phyloP scores from a whole-genome alignment of 2,888 invertebrate species.

The Hemicrepidius hirtus region DNA sequence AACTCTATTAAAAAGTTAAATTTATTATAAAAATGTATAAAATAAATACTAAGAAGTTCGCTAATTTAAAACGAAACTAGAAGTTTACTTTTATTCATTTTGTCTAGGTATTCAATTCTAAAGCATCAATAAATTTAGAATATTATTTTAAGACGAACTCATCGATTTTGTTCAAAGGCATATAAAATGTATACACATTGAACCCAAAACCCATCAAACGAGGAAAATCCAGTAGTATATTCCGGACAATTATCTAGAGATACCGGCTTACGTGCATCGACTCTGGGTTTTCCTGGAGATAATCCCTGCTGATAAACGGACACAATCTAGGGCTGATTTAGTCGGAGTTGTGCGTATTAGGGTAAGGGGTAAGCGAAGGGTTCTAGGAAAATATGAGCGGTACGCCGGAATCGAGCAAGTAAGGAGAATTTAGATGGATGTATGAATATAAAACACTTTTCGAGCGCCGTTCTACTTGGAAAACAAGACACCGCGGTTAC shows the following conservation, averaged over 20 bases:
- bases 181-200: not conserved
- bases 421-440: slow-evolving; percentile 24
- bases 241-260: slow-evolving; percentile 16
- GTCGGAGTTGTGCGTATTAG: not conserved
- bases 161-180: not conserved
- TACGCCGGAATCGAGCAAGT: not conserved
- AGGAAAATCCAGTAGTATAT: not conserved
- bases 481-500: not conserved
- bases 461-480: not conserved
- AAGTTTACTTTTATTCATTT: no score
- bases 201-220: not conserved
- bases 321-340: slow-evolving; percentile 19
- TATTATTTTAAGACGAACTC: no score
- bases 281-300: slow-evolving; percentile 10
- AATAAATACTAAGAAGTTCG: no score
- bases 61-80: no score
- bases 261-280: slow-evolving; percentile 11
- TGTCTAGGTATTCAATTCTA: no score
- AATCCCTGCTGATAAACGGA: slow-evolving; percentile 19
- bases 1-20: no score
- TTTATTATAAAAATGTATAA: no score
- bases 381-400: slow-evolving; percentile 1
- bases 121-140: no score
- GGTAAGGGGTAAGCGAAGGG: not conserved
- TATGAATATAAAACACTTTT: slow-evolving; percentile 23